A percentile compares a stretch with the other conserved stretches of the same genome.
phyloP scores from a whole-genome alignment of 2,797 vertebrate species.

The Dipus sagitta region DNA sequence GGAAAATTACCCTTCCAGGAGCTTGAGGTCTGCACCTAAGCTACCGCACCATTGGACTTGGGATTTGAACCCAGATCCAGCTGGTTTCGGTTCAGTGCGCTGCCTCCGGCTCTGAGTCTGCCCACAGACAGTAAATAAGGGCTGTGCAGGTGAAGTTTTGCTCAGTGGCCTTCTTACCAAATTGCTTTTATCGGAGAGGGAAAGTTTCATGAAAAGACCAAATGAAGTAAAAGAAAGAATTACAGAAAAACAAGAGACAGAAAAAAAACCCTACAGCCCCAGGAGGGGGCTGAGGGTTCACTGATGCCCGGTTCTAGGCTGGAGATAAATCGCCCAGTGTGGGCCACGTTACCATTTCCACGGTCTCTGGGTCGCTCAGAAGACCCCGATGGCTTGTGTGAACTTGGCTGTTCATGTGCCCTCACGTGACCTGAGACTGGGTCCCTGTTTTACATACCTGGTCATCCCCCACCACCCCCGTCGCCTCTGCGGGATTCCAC shows the following conservation, averaged over 20 bases:
- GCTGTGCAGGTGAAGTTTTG: not conserved
- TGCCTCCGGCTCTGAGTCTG: too few species aligned
- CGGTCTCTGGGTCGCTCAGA: not conserved
- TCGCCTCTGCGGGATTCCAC: not conserved
- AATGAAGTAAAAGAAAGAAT: not conserved
- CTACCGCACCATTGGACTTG: fast-evolving
- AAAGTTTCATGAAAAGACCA: not conserved
- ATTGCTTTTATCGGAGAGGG: not conserved
- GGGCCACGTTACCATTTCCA: not conserved
- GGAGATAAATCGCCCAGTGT: not conserved
- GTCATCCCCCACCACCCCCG: not conserved
- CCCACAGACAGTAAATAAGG: not conserved
- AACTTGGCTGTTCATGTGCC: not conserved
- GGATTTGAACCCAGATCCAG: not conserved
- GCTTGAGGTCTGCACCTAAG: not conserved
- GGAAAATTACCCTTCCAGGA: not conserved
- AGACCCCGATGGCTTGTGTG: not conserved
- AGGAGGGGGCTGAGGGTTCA: not conserved
- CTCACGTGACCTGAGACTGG: not conserved
- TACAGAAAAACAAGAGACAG: not conserved
- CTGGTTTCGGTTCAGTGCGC: fast-evolving
- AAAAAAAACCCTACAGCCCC: fast-evolving
- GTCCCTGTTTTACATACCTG: not conserved
- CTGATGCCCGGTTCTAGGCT: not conserved
- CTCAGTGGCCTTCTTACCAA: not conserved